Evolutionary conservation across 30 jellyfish, hydroid and myxozoan species (phyloP).

Genomic region (Cassiopea xamachana): DNA sequence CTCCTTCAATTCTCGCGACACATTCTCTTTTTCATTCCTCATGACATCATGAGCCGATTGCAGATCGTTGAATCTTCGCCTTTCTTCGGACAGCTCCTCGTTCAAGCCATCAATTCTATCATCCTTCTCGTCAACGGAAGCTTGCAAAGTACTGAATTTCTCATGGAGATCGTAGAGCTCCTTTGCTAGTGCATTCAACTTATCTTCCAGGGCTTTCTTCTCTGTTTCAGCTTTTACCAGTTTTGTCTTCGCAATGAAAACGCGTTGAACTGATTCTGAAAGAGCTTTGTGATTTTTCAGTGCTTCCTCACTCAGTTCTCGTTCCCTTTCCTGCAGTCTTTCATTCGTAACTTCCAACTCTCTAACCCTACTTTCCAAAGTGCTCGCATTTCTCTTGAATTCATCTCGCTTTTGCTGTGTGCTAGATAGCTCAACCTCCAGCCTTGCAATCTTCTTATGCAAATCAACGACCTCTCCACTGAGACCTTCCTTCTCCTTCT

Average conservation of each 20-base stretch:
- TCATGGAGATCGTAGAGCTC: constrained; percentile 89
- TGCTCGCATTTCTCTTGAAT: constrained; percentile 70
- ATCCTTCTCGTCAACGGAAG: constrained; percentile 92
- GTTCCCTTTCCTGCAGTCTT: constrained; percentile 89
- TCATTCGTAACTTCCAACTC: constrained; percentile 84
- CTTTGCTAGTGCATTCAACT: constrained; percentile 57
- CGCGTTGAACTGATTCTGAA: constrained; percentile 74
- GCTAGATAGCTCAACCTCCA: constrained; percentile 86
- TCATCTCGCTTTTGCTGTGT: constrained; percentile 94
- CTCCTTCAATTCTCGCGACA: constrained; percentile 52
- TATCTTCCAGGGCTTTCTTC: constrained; percentile 69
- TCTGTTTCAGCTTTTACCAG: constrained; percentile 89
- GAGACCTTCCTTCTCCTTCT: constrained; percentile 80
- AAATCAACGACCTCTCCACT: constrained; percentile 76
- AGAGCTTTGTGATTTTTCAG: constrained; percentile 79
- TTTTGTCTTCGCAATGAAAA: constrained; percentile 72
- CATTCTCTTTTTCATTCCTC: constrained; percentile 71
- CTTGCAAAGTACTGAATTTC: constrained; percentile 78
- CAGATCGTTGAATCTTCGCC: constrained; percentile 71
- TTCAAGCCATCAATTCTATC: constrained; percentile 69
- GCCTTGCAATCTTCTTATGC: constrained; percentile 87
- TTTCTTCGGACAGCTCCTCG: constrained; percentile 82
- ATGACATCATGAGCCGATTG: constrained; percentile 78
- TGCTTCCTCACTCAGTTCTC: constrained; percentile 89
- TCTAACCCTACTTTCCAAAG: constrained; percentile 73